Percentiles rank a stretch among this genome's conserved stretches.
phyloP scores from a whole-genome alignment of 2,797 vertebrate species.

The Hybognathus amarus region DNA sequence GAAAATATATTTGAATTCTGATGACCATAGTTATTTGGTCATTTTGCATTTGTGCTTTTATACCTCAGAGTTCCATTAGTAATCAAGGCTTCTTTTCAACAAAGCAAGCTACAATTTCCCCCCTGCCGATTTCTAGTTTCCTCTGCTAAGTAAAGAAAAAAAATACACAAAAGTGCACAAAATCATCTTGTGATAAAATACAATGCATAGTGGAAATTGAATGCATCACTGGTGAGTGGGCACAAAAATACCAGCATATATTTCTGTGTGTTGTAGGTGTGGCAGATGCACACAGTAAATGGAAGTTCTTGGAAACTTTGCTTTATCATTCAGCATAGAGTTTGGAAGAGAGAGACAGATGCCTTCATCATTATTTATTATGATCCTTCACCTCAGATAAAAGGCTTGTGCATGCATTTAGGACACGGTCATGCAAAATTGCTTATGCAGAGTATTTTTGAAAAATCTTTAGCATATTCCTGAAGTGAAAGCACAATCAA shows the following conservation, averaged over 20 bases:
- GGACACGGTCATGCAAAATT: background rate
- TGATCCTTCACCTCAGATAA: slow-evolving; percentile 22
- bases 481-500: background rate
- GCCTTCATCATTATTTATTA: slow-evolving; percentile 24
- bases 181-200: slow-evolving; percentile 14
- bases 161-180: background rate
- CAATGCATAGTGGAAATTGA: background rate
- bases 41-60: slow-evolving; percentile 20
- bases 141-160: background rate
- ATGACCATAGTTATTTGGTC: background rate
- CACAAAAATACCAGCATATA: slow-evolving; percentile 8
- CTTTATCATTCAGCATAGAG: slow-evolving; percentile 3
- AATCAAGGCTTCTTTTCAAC: background rate
- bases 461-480: background rate
- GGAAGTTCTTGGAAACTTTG: background rate
- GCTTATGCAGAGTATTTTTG: background rate
- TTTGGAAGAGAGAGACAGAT: slow-evolving; percentile 31
- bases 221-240: background rate
- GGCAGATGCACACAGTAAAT: slow-evolving; percentile 7
- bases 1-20: background rate
- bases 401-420: slow-evolving; percentile 9
- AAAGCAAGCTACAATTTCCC: background rate
- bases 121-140: background rate
- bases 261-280: background rate
- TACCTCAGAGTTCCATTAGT: background rate